Evolutionary conservation across 2,888 invertebrate species (phyloP).

Genomic region (Merodon equestris): DNA sequence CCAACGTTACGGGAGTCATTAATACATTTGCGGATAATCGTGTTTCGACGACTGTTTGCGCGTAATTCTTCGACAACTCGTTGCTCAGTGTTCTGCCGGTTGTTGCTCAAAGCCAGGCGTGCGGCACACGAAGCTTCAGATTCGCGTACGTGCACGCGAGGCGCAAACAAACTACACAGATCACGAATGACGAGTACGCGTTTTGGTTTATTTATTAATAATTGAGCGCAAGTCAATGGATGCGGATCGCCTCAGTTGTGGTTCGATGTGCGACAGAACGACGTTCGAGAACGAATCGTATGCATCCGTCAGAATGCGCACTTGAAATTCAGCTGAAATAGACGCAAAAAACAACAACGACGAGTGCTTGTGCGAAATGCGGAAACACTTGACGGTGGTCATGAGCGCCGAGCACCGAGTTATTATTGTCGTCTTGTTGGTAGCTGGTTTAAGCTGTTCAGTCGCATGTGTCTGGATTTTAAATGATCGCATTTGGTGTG

Average conservation of each 20-base stretch:
- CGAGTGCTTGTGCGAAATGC: constrained; percentile 37
- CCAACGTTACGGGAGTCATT: too few relatives aligned
- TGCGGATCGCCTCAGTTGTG: constrained; percentile 5
- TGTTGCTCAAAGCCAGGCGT: background rate
- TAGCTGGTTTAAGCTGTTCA: too few relatives aligned
- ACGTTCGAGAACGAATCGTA: background rate
- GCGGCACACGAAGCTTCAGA: constrained; percentile 22
- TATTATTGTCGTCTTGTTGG: too few relatives aligned
- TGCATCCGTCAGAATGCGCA: constrained; percentile 25
- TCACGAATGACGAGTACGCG: constrained; percentile 47
- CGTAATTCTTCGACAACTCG: too few relatives aligned
- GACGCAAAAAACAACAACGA: constrained; percentile 1
- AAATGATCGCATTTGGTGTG: background rate
- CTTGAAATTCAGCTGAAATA: constrained; percentile 51
- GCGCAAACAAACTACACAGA: constrained; percentile 41
- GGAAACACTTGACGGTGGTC: constrained; percentile 37
- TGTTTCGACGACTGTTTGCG: too few relatives aligned
- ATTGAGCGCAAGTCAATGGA: constrained; percentile 51
- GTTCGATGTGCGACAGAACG: background rate
- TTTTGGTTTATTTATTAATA: constrained; percentile 59
- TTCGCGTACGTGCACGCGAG: constrained; percentile 26
- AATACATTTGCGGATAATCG: too few relatives aligned
- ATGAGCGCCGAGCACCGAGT: too few relatives aligned
- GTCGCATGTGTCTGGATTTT: too few relatives aligned
- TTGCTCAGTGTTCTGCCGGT: too few relatives aligned